phyloP scores from a whole-genome alignment of 1,140 invertebrate species.

The Euglossa dilemma region DNA sequence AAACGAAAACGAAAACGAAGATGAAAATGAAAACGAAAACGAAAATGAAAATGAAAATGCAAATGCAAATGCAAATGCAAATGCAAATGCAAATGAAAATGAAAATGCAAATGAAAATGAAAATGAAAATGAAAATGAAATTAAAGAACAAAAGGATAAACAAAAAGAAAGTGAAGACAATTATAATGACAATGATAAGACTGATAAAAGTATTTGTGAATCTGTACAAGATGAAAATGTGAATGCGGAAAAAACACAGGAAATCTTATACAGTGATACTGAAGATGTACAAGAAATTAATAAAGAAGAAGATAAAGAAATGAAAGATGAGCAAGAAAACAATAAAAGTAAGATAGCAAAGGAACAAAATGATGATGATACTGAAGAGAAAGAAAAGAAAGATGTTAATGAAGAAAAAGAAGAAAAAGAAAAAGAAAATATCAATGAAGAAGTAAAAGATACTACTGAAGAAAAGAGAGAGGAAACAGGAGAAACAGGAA shows the following conservation, averaged over 20 bases:
- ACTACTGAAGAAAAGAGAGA: too few relatives aligned
- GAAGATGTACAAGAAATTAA: neutral
- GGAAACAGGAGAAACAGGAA: neutral
- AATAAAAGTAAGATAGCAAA: neutral
- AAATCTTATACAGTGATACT: neutral
- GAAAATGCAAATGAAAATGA: neutral
- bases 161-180: constrained; percentile 6
- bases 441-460: neutral
- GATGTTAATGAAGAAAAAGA: constrained; percentile 11
- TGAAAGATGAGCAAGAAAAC: constrained; percentile 14
- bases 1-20: too few relatives aligned
- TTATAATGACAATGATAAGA: neutral
- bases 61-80: too few relatives aligned
- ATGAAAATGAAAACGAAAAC: neutral
- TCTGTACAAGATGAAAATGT: neutral
- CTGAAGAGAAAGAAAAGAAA: neutral
- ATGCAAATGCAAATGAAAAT: too few relatives aligned
- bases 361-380: neutral
- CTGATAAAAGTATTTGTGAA: neutral
- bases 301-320: constrained; percentile 11
- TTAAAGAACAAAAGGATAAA: neutral
- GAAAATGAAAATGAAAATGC: neutral
- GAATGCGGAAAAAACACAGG: neutral
- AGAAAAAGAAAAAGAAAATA: constrained; percentile 2
- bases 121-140: neutral